Conservation (phyloP, 2,888 invertebrate species). For the Eupithecia dodoneata region DNA sequence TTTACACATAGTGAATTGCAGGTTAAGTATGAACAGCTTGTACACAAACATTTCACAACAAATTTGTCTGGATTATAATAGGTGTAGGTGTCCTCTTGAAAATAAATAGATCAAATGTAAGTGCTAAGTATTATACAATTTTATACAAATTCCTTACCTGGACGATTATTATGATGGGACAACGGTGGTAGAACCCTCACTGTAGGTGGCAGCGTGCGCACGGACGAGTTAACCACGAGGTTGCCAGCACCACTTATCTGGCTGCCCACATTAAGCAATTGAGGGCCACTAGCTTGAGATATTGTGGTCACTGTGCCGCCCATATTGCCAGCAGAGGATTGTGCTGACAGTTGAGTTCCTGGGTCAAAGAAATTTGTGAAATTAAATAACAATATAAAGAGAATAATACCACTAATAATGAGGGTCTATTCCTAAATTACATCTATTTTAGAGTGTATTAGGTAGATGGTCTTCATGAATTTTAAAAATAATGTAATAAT, state of each 20-base stretch:
- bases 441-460: not conserved
- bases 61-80: no score
- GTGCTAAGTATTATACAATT: not conserved
- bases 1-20: no score
- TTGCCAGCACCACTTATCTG: slow-evolving; percentile 66
- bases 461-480: not conserved
- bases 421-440: not conserved
- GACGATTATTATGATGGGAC: slow-evolving; percentile 72
- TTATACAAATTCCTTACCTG: slow-evolving; percentile 58
- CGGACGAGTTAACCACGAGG: slow-evolving; percentile 73
- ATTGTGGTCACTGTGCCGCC: slow-evolving; percentile 63
- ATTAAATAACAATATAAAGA: not conserved
- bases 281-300: slow-evolving; percentile 63
- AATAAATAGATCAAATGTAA: not conserved
- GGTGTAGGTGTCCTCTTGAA: not conserved
- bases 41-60: no score
- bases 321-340: slow-evolving; percentile 58
- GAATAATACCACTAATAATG: not conserved
- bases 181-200: slow-evolving; percentile 75
- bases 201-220: slow-evolving; percentile 73
- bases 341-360: slow-evolving; percentile 71
- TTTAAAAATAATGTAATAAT: no score
- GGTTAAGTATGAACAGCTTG: no score
- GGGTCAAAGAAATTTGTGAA: not conserved
- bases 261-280: slow-evolving; percentile 73